Evolutionary conservation across 2,113 vertebrate genomes (phyloP).

Genomic region (Hemicordylus capensis): DNA sequence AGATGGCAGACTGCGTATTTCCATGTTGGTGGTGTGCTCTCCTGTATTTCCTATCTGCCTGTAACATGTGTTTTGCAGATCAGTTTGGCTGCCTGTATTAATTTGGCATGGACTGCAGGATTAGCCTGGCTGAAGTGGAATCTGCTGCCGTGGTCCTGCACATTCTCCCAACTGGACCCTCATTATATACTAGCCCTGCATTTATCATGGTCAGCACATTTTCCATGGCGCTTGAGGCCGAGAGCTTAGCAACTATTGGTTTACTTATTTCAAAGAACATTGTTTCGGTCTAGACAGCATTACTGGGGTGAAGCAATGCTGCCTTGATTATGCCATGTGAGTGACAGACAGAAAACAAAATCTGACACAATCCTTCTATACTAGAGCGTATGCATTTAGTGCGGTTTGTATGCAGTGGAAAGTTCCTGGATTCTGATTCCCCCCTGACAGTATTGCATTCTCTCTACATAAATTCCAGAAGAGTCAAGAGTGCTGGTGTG

Average conservation of each 20-base stretch:
- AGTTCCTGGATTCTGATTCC: not conserved
- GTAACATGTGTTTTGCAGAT: not conserved
- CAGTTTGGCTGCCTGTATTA: not conserved
- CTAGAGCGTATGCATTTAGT: not conserved
- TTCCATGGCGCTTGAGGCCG: not conserved
- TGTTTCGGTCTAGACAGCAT: not conserved
- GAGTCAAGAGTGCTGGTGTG: too few relatives aligned
- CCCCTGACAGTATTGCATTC: not conserved
- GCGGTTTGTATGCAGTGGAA: not conserved
- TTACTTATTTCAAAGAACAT: constrained; percentile 35
- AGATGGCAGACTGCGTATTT: too few relatives aligned
- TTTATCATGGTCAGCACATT: not conserved
- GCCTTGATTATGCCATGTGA: not conserved
- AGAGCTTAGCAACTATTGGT: constrained; percentile 27
- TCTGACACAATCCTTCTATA: not conserved
- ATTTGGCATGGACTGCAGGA: not conserved
- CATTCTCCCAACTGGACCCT: not conserved
- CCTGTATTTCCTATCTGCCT: not conserved
- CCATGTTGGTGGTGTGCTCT: not conserved
- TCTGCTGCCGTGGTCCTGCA: not conserved
- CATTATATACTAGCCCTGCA: not conserved
- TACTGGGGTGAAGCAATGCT: constrained; percentile 12
- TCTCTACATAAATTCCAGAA: not conserved
- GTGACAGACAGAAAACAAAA: constrained; percentile 9
- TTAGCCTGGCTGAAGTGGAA: not conserved